phyloP scores from a whole-genome alignment of 2,113 vertebrate species.

The Urocolius indicus region DNA sequence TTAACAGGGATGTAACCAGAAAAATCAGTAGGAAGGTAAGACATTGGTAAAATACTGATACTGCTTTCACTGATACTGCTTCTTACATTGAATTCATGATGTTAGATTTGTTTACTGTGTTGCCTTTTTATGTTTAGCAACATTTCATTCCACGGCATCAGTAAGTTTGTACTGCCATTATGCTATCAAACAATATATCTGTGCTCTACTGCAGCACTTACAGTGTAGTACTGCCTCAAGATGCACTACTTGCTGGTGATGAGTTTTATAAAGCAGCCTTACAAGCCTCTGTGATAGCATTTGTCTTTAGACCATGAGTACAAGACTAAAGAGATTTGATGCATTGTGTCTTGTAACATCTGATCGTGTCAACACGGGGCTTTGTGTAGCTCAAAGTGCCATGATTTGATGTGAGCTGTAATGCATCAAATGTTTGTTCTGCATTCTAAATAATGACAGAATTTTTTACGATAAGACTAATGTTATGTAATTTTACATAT shows the following conservation, averaged over 20 bases:
- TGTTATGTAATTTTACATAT: conserved; percentile 25
- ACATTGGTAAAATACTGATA: background rate
- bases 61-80: background rate
- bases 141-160: conserved; percentile 1
- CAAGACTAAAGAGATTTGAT: conserved; percentile 56
- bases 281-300: background rate
- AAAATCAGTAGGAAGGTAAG: conserved; percentile 10
- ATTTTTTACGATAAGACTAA: conserved; percentile 31
- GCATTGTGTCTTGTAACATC: conserved; percentile 50
- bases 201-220: background rate
- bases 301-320: conserved; percentile 34
- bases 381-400: conserved; percentile 39
- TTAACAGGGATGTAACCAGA: conserved; percentile 46
- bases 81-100: background rate
- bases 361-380: conserved; percentile 16
- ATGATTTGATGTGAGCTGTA: conserved; percentile 29
- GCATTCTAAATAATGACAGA: conserved; percentile 27
- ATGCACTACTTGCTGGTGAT: conserved; percentile 10
- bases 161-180: conserved; percentile 16
- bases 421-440: conserved; percentile 49
- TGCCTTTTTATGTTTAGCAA: conserved; percentile 38
- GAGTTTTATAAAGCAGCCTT: conserved; percentile 30
- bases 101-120: conserved; percentile 28
- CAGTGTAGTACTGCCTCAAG: background rate
- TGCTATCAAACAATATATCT: conserved; percentile 20